phyloP scores from a whole-genome alignment of 2,888 invertebrate species.

The Anthrax anthrax region DNA sequence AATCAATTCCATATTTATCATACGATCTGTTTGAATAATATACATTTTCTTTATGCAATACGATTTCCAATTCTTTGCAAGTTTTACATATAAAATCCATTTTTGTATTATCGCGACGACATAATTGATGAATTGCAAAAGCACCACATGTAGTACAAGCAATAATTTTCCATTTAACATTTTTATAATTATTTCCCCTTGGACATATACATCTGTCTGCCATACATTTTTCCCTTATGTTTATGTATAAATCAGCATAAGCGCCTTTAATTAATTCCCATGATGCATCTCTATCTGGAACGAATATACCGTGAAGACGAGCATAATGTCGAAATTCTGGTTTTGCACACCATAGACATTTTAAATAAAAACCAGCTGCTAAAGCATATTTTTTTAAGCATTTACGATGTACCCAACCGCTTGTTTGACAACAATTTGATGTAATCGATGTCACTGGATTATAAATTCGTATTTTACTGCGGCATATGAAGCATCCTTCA shows the following conservation, averaged over 20 bases:
- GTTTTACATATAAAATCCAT: neutral
- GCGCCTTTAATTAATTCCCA: constrained; percentile 65
- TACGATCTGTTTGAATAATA: no score
- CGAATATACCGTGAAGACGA: constrained; percentile 23
- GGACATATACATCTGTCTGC: constrained; percentile 47
- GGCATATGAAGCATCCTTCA: constrained; percentile 21
- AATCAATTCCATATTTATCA: neutral
- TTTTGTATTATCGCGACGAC: neutral
- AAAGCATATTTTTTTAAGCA: constrained; percentile 25
- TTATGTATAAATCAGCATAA: constrained; percentile 51
- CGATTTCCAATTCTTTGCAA: neutral
- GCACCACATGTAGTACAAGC: constrained; percentile 20
- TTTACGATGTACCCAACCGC: constrained; percentile 22
- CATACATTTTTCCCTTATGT: constrained; percentile 46
- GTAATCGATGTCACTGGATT: constrained; percentile 14
- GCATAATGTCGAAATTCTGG: constrained; percentile 21
- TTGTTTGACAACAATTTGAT: constrained; percentile 21
- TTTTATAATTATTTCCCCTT: constrained; percentile 37
- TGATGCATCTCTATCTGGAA: constrained; percentile 52
- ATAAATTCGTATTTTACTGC: constrained; percentile 10
- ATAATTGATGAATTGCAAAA: constrained; percentile 16
- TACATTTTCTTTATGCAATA: no score
- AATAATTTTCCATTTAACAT: constrained; percentile 16
- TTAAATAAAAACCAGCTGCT: constrained; percentile 26
- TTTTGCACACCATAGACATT: constrained; percentile 25